Base-by-base conservation (phyloP, 2,113 vertebrate species). In the Pomatostomus ruficeps region DNA sequence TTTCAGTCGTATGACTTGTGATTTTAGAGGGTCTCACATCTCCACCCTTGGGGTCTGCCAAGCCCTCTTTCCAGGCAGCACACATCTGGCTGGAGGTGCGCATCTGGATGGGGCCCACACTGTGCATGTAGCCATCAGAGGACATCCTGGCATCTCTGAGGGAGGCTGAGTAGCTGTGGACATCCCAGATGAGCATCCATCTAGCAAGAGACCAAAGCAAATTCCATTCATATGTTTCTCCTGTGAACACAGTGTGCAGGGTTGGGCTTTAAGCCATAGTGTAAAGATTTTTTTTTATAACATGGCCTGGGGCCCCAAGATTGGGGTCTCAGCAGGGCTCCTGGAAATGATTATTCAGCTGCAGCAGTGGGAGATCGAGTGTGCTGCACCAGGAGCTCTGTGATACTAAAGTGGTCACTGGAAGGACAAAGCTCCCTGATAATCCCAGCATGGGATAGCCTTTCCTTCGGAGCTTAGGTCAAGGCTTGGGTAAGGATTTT, bases 1-100 rank as follows among this genome's bases (percentile, higher is more conserved):
- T 68, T 89, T 75, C n/a, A 6, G 2, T 10, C 74, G 7, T 52
- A 31, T 0, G 0, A 2, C 12, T 14, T 2, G 3, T 52, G 46
- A 29, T 43, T 73, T 35, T 2, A 3, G 72, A 57, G 20, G 14
- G 31, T 75, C 71, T 86, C 46, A 12, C 29, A 29, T 33, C 46
- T 89, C 46, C 51, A 28, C 31, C 14, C 29, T 19, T 1, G 1
- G 9, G 1, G 5, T 36, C 29, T 33, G 6, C 17, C n/a, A 80
- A 59, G 8, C 4, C 5, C 10, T 4, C 16, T 76, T 15, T 62
- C 20, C 33, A 54, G 43, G 33, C 11, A 48, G 22, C 7, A 25
- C 18, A 58, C 20, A 23, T 58, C 31, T 73, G 31, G 10, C 35
- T 42, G 71, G 26, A 45, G 33, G 23, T 29, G 12, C 23, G 63